phyloP scores from a whole-genome alignment of 2,797 vertebrate genomes.

The Lacerta agilis region DNA sequence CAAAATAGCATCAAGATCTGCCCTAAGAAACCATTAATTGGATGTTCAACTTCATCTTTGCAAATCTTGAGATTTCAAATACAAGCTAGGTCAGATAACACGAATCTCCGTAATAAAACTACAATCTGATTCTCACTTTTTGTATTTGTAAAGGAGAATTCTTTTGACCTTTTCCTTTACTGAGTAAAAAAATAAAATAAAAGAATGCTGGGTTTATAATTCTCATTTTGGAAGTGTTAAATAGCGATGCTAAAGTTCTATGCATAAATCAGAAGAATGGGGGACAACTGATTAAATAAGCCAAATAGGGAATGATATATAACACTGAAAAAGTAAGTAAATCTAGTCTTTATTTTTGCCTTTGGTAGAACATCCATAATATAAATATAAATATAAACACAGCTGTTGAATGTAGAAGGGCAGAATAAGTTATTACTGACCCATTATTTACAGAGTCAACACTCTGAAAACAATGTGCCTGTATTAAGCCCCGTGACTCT shows the following conservation, averaged over 20 bases:
- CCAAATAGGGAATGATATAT: slow-evolving; percentile 13
- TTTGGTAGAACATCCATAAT: slow-evolving; percentile 47
- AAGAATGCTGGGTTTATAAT: slow-evolving; percentile 9
- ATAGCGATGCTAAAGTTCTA: neutral
- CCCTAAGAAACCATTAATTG: neutral
- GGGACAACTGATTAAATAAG: slow-evolving; percentile 47
- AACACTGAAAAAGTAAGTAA: slow-evolving; percentile 54
- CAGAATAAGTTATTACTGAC: slow-evolving; percentile 47
- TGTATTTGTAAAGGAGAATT: slow-evolving; percentile 1
- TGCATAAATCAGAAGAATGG: slow-evolving; percentile 39
- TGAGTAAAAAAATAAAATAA: neutral
- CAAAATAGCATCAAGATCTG: neutral
- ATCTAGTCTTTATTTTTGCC: slow-evolving; percentile 45
- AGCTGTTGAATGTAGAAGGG: slow-evolving; percentile 54
- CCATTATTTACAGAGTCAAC: slow-evolving; percentile 55
- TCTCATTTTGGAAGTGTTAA: slow-evolving; percentile 37
- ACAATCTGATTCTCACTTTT: slow-evolving; percentile 2
- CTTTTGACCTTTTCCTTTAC: neutral
- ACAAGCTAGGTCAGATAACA: slow-evolving; percentile 29
- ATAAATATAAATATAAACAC: slow-evolving; percentile 71
- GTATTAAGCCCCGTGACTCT: neutral
- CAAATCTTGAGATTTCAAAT: slow-evolving; percentile 44
- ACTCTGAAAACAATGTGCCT: slow-evolving; percentile 29
- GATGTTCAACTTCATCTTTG: neutral
- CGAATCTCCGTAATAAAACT: slow-evolving; percentile 41